Conservation (phyloP, 23 tunicate genomes). For the Trididemnum clinides region DNA sequence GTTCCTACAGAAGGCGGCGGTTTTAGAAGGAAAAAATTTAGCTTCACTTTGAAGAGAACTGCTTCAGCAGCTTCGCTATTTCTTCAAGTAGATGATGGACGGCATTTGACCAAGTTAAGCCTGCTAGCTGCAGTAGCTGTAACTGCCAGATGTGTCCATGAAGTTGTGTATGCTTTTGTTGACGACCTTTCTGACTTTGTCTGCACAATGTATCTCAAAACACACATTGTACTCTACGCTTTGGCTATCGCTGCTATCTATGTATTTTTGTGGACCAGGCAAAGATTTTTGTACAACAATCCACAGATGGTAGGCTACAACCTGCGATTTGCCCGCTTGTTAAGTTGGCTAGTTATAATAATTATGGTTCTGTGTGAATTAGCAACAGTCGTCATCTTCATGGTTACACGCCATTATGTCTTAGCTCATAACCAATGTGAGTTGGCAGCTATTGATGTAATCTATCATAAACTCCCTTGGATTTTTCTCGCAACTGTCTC, state of each 20-base stretch:
- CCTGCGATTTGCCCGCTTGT: not conserved
- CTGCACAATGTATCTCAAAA: not conserved
- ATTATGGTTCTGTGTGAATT: not conserved
- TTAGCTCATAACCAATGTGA: not conserved
- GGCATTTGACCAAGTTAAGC: not conserved
- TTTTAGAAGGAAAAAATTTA: not conserved
- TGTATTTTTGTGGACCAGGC: slow-evolving; percentile 25
- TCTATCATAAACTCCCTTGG: not conserved
- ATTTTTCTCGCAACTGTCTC: not conserved
- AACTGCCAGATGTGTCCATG: not conserved
- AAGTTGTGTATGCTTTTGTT: not conserved
- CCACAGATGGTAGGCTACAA: not conserved
- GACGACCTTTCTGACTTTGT: not conserved
- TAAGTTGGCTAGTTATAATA: not conserved
- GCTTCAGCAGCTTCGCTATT: not conserved
- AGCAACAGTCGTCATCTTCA: not conserved
- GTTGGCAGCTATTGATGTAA: not conserved
- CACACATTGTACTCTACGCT: not conserved
- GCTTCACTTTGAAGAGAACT: not conserved
- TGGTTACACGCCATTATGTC: not conserved
- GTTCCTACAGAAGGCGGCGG: not conserved
- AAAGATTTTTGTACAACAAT: slow-evolving; percentile 16
- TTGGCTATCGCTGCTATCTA: slow-evolving; percentile 12
- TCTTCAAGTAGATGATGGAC: not conserved
- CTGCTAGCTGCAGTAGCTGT: not conserved